Conservation (phyloP, 2,797 vertebrate species). For the Strix occidentalis region DNA sequence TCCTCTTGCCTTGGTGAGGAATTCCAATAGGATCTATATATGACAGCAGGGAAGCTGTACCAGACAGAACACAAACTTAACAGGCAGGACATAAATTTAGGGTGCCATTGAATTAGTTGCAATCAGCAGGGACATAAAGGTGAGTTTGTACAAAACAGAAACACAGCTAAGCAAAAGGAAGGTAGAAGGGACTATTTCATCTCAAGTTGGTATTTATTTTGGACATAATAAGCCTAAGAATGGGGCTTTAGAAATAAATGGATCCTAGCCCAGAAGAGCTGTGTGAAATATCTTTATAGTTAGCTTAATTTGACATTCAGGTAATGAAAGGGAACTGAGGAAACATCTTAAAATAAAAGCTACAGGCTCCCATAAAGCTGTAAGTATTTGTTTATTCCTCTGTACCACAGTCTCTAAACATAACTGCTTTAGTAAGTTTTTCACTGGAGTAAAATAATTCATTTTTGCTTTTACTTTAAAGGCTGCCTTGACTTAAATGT, state of each 20-base stretch:
- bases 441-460: conserved; percentile 26
- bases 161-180: background rate
- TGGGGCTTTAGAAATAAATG: background rate
- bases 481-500: background rate
- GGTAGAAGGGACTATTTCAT: background rate
- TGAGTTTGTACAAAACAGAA: background rate
- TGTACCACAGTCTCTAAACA: background rate
- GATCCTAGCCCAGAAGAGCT: background rate
- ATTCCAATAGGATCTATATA: background rate
- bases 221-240: background rate
- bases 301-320: background rate
- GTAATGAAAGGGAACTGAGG: background rate
- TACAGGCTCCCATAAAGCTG: background rate
- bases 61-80: background rate
- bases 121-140: background rate
- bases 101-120: background rate
- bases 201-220: background rate
- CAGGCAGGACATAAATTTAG: background rate
- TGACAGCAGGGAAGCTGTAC: background rate
- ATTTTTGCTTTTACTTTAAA: conserved; percentile 10
- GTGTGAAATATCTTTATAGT: background rate
- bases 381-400: background rate
- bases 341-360: background rate
- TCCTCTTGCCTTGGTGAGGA: background rate
- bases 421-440: background rate